Evolutionary conservation across 2,888 invertebrate genomes (phyloP).

Genomic region (Timema cristinae): DNA sequence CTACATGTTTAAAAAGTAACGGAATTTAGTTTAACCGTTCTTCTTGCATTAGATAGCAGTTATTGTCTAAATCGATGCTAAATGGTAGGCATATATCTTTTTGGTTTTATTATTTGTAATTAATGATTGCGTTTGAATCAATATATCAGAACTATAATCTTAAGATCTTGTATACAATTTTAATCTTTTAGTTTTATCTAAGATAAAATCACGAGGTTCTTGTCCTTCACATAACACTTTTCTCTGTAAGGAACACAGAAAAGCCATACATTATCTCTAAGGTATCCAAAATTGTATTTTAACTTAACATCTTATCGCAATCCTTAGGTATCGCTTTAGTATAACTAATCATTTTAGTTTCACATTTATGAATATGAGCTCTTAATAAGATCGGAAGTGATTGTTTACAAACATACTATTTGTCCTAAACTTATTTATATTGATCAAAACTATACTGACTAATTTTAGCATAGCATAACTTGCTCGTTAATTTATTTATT

Average conservation of each 20-base stretch:
- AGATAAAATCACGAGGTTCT: not conserved
- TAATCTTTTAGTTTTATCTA: not conserved
- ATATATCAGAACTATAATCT: not conserved
- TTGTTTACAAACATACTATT: not conserved
- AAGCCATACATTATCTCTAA: not conserved
- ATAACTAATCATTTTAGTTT: not conserved
- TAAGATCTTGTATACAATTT: not conserved
- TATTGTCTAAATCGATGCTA: no score
- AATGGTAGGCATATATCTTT: no score
- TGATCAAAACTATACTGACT: not conserved
- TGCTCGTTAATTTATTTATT: no score
- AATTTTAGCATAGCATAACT: not conserved
- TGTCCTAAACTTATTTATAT: not conserved
- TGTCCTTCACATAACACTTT: not conserved
- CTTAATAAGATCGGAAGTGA: not conserved
- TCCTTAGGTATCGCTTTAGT: not conserved
- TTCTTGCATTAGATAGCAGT: no score
- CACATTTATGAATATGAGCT: not conserved
- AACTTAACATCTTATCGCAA: not conserved
- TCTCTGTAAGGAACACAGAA: not conserved
- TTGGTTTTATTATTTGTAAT: not conserved
- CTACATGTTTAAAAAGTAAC: no score
- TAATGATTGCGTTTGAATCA: not conserved
- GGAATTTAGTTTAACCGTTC: no score
- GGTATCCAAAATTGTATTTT: not conserved